Evolutionary conservation across 2,888 invertebrate species (phyloP).

Genomic region (Pyralis farinalis): DNA sequence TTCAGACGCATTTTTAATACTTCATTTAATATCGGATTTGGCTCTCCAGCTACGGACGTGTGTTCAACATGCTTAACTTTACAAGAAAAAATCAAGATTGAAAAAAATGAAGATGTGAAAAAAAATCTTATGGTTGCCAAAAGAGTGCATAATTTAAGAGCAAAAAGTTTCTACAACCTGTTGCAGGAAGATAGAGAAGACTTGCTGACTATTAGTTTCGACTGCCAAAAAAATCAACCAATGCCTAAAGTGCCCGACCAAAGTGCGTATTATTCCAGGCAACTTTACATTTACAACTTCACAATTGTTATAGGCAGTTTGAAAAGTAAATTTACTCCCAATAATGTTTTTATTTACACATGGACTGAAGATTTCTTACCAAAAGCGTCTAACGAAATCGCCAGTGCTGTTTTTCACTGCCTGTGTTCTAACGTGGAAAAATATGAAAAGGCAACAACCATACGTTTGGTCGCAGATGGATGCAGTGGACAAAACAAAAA

Average conservation of each 20-base stretch:
- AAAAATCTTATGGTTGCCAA: neutral
- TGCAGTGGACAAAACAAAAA: conserved; percentile 29
- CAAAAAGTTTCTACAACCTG: conserved; percentile 13
- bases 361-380: conserved; percentile 23
- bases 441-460: conserved; percentile 7
- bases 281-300: conserved; percentile 14
- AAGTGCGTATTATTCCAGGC: conserved; percentile 11
- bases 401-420: conserved; percentile 21
- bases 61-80: conserved; percentile 10
- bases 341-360: conserved; percentile 20
- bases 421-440: conserved; percentile 12
- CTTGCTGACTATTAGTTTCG: conserved; percentile 10
- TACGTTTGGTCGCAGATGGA: conserved; percentile 24
- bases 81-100: conserved; percentile 5
- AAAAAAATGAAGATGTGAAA: neutral
- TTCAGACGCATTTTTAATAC: conserved; percentile 6
- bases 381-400: conserved; percentile 25
- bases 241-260: conserved; percentile 18
- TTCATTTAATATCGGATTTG: conserved; percentile 11
- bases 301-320: conserved; percentile 14
- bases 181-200: conserved; percentile 3
- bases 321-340: conserved; percentile 2
- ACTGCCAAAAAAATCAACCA: conserved; percentile 17
- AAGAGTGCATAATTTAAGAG: conserved; percentile 12
- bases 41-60: conserved; percentile 8